phyloP scores from a whole-genome alignment of 2,113 vertebrate genomes.

The Etia nguti region DNA sequence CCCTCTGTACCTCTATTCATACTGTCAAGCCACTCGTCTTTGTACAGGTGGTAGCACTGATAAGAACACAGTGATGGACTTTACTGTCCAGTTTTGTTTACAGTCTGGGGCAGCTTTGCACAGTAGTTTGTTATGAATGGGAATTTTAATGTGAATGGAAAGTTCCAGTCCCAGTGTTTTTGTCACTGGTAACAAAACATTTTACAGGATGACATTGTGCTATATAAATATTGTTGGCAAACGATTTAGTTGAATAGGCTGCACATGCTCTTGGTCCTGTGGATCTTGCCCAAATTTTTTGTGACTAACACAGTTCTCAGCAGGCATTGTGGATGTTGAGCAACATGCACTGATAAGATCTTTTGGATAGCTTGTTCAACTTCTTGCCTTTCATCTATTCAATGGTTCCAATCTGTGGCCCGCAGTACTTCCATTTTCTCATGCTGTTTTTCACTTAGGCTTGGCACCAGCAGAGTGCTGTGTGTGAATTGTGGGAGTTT shows the following conservation, averaged over 20 bases:
- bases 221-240: neutral
- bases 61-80: conserved; percentile 5
- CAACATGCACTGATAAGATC: conserved; percentile 7
- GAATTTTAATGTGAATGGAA: neutral
- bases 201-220: neutral
- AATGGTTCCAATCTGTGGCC: conserved; percentile 13
- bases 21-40: neutral
- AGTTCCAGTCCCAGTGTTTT: neutral
- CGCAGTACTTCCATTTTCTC: conserved; percentile 40
- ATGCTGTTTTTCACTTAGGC: conserved; percentile 27
- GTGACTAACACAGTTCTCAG: neutral
- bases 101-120: neutral
- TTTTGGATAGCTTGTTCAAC: conserved; percentile 1
- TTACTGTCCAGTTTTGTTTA: neutral
- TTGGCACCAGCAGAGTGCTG: neutral
- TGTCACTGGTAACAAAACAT: neutral
- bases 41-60: conserved; percentile 11
- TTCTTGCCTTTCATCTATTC: conserved; percentile 41
- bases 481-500: conserved; percentile 9
- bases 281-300: conserved; percentile 10
- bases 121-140: neutral
- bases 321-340: neutral
- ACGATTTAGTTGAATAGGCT: neutral
- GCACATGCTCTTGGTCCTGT: neutral
- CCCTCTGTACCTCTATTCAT: neutral